Base-by-base conservation (phyloP, 2,888 invertebrate species). In the Allophyes oxyacanthae region DNA sequence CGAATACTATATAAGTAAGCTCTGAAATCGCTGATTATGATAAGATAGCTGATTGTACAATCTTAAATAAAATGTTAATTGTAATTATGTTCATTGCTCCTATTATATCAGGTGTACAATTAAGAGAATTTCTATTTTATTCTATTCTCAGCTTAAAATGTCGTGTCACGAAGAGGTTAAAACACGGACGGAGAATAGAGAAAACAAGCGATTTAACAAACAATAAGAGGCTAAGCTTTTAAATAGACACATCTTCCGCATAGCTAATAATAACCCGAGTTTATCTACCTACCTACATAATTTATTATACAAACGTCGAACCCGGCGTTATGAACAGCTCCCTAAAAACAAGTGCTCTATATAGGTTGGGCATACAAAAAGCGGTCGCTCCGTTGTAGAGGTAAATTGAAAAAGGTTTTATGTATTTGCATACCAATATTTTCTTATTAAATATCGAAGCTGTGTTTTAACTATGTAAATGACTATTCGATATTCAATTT, bases 321-420 rank as follows among this genome's bases (percentile, higher is more conserved):
- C 48, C 50, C 53, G 26, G 32, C 32, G 28, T 57, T 66, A 62
- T 59, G 54, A 64, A 40, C 10, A 41, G 28, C 46, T 49, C 52
- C 55, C 43, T 43, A 56, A 58, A 66, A 68, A 64, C 61, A 72
- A 68, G 38, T 28, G 50, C 50, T 56, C 40, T 52, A 41, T 11
- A 58, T 20, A 20, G 28, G 7, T 45, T 37, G 33, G 41, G 36
- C 37, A 53, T 4, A 68, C 43, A 65, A 64, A 60, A 55, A 28
- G 7, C 42, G 33, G 4, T 26, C 48, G 40, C 6, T 28, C 20
- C 42, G 15, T 42, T 59, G 6, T 11, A 32, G 38, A 65, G 54
- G 71, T 61, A 78, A 77, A 73, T 75, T 78, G 76, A 71, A 78
- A 70, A 64, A 55, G 51, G 61, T 51, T 59, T 58, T 64, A 40